Percentiles rank a stretch among this genome's conserved stretches.
phyloP scores from a whole-genome alignment of 1,140 invertebrate genomes.

The Zaprionus kolodkinae region DNA sequence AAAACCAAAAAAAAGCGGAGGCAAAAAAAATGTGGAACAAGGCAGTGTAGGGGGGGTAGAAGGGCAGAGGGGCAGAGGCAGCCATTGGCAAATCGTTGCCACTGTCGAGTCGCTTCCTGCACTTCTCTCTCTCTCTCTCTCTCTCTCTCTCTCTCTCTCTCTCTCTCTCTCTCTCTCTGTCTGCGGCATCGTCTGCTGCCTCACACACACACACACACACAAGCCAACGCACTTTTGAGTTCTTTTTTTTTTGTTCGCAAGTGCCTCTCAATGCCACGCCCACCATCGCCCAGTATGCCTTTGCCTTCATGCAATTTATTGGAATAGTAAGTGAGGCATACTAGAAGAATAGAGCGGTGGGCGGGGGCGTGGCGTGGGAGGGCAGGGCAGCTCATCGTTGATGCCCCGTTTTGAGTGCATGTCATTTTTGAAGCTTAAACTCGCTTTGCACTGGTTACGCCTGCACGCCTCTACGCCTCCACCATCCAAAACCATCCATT shows the following conservation, averaged over 20 bases:
- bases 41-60: not conserved
- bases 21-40: not conserved
- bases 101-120: not conserved
- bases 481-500: not conserved
- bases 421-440: constrained; percentile 40
- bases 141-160: too few relatives aligned
- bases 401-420: constrained; percentile 25
- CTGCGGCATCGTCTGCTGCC: not conserved
- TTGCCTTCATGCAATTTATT: constrained; percentile 31
- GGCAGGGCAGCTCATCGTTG: not conserved
- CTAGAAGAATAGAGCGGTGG: not conserved
- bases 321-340: constrained; percentile 15
- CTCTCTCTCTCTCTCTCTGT: not conserved
- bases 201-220: not conserved
- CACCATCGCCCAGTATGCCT: not conserved
- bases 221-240: constrained; percentile 46
- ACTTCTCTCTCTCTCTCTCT: too few relatives aligned
- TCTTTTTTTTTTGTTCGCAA: constrained; percentile 17
- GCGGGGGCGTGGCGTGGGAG: not conserved
- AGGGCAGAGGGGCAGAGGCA: not conserved
- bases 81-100: constrained; percentile 19
- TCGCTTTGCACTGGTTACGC: constrained; percentile 18
- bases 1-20: not conserved
- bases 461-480: not conserved
- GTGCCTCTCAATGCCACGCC: constrained; percentile 36